phyloP scores from a whole-genome alignment of 2,888 invertebrate genomes.

The Phasia obesa region DNA sequence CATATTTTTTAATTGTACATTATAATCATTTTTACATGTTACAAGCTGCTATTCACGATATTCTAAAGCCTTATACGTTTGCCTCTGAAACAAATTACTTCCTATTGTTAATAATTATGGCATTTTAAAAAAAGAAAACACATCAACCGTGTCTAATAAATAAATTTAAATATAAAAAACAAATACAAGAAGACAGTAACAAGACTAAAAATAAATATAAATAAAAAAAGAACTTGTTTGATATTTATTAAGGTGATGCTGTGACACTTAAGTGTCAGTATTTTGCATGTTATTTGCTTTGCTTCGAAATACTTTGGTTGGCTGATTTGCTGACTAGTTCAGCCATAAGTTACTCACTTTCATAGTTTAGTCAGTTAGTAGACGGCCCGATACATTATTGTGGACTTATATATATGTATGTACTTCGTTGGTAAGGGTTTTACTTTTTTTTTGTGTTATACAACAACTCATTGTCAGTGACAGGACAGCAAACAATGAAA shows the following conservation, averaged over 20 bases:
- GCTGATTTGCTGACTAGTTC: conserved; percentile 47
- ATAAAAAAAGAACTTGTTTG: conserved; percentile 35
- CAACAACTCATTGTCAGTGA: conserved; percentile 60
- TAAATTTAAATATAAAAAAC: conserved; percentile 49
- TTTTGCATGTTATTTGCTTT: conserved; percentile 57
- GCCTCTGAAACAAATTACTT: conserved; percentile 26
- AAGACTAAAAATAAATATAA: conserved; percentile 1
- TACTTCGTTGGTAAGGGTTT: conserved; percentile 13
- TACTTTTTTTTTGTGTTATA: conserved; percentile 12
- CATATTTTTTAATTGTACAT: too few relatives aligned
- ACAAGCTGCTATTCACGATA: too few relatives aligned
- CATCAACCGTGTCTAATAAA: conserved; percentile 62
- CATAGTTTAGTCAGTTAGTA: conserved; percentile 25
- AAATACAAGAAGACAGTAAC: conserved; percentile 1
- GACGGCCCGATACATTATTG: conserved; percentile 20
- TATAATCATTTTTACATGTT: too few relatives aligned
- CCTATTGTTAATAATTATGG: conserved; percentile 43
- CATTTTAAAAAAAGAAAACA: conserved; percentile 53
- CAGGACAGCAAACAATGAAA: conserved; percentile 51
- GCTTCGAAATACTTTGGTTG: conserved; percentile 33
- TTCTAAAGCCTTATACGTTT: background rate
- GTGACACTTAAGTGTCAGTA: conserved; percentile 65
- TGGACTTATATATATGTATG: too few relatives aligned
- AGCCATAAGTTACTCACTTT: conserved; percentile 34
- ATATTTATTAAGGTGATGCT: conserved; percentile 66